Evolutionary conservation across 2,888 invertebrate species (phyloP), one percentile per base, ranked within the genome.

Genomic region (Serripes groenlandicus): DNA sequence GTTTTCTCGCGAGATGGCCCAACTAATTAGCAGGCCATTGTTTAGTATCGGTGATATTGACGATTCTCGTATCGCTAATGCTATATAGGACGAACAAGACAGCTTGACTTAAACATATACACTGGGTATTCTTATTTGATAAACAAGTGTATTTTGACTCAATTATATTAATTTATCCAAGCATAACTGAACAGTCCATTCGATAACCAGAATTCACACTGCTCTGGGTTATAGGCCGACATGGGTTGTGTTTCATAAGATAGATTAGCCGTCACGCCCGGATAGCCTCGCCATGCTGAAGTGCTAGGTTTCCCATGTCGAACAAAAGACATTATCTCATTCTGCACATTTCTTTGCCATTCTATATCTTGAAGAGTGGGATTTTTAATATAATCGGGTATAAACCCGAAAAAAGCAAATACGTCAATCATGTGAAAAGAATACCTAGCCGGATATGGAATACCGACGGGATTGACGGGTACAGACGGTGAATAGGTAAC

Each of bases 111-210:
- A n/a, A n/a, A n/a, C n/a, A n/a, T n/a, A n/a, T n/a, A n/a, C n/a
- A n/a, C n/a, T n/a, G n/a, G n/a, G n/a, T n/a, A n/a, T n/a, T n/a
- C n/a, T n/a, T n/a, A n/a, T n/a, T n/a, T n/a, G n/a, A n/a, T n/a
- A n/a, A n/a, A n/a, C n/a, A n/a, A n/a, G n/a, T n/a, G n/a, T n/a
- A n/a, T n/a, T n/a, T n/a, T n/a, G n/a, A n/a, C n/a, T n/a, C n/a
- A n/a, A n/a, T n/a, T n/a, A n/a, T n/a, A n/a, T 58, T 62, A 90
- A 76, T 91, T 91, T 35, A 92, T 89, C 92, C 92, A 92, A 4
- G 88, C 88, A 66, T 92, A 92, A 21, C 78, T 75, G 72, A 90
- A 90, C 32, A 92, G 88, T 18, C 89, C 90, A 70, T 91, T 86
- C 30, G 84, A 58, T 7, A 87, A 70, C 92, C 92, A 92, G 69